Evolutionary conservation across 2,113 vertebrate genomes (phyloP).

Genomic region (Micronisus gabar): DNA sequence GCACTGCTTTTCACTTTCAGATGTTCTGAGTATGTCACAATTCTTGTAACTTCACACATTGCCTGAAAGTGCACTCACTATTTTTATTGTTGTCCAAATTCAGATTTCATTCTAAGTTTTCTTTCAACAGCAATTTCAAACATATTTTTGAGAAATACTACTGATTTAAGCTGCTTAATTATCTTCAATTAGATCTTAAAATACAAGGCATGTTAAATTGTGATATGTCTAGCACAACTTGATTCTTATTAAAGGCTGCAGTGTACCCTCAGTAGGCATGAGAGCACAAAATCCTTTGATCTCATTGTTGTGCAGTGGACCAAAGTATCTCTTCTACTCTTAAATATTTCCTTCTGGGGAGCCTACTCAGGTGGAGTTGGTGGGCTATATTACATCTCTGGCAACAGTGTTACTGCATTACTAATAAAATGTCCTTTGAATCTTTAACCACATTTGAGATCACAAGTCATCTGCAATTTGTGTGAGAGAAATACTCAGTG

Average conservation of each 20-base stretch:
- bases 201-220: background rate
- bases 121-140: background rate
- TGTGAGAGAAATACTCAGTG: background rate
- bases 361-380: background rate
- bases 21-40: background rate
- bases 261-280: background rate
- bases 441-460: background rate
- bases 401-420: background rate
- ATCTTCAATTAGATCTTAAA: background rate
- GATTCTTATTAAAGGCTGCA: background rate
- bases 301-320: background rate
- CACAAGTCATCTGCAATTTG: background rate
- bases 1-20: background rate
- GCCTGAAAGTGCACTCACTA: accelerated
- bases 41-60: background rate
- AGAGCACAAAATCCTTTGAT: background rate
- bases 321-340: background rate
- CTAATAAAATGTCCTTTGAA: background rate
- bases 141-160: background rate
- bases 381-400: background rate
- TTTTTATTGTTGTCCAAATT: background rate
- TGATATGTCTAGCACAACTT: background rate
- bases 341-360: background rate
- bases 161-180: background rate
- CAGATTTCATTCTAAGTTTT: background rate